These are phyloP conservation scores for Pangasius krempfi DNA, from an alignment of 2,797 vertebrate species.

Conservation along the genomic window DNA sequence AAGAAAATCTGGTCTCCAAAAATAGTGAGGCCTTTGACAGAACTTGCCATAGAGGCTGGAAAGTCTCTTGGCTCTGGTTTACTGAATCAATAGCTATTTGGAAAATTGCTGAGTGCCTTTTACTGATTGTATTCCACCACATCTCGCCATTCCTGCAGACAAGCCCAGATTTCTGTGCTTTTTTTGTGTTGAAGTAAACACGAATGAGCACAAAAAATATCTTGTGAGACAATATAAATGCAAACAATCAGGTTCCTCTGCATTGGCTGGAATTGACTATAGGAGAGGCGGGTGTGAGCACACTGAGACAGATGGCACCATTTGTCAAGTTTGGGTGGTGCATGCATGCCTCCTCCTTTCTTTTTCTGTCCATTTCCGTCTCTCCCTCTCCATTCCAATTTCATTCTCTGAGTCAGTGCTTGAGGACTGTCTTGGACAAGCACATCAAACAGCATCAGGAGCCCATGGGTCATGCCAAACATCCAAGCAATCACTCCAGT, in stretches of 20 bases:
- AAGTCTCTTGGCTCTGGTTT: constrained; percentile 43
- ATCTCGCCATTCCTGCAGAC: constrained; percentile 32
- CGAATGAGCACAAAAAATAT: constrained; percentile 37
- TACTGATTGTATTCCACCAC: constrained; percentile 49
- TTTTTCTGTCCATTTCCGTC: constrained; percentile 12
- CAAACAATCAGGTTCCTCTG: constrained; percentile 54
- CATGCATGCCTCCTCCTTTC: constrained; percentile 15
- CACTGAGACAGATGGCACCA: constrained; percentile 69
- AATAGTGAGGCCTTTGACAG: constrained; percentile 56
- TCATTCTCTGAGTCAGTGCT: constrained; percentile 43
- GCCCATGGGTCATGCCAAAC: constrained; percentile 66
- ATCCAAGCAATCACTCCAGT: constrained; percentile 72
- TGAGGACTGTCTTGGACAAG: constrained; percentile 61
- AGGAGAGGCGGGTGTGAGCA: constrained; percentile 58
- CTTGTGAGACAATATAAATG: constrained; percentile 59
- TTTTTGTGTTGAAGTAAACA: constrained; percentile 49
- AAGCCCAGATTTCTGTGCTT: constrained; percentile 26
- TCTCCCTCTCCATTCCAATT: not conserved
- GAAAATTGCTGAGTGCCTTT: constrained; percentile 52
- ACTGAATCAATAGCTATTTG: constrained; percentile 63
- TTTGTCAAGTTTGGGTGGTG: constrained; percentile 67
- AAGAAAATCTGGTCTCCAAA: constrained; percentile 49
- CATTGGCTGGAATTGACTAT: constrained; percentile 54
- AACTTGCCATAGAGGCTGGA: constrained; percentile 41
- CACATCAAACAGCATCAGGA: constrained; percentile 59